Evolutionary conservation across 1,140 invertebrate genomes (phyloP).

Genomic region (Heterodera schachtii): DNA sequence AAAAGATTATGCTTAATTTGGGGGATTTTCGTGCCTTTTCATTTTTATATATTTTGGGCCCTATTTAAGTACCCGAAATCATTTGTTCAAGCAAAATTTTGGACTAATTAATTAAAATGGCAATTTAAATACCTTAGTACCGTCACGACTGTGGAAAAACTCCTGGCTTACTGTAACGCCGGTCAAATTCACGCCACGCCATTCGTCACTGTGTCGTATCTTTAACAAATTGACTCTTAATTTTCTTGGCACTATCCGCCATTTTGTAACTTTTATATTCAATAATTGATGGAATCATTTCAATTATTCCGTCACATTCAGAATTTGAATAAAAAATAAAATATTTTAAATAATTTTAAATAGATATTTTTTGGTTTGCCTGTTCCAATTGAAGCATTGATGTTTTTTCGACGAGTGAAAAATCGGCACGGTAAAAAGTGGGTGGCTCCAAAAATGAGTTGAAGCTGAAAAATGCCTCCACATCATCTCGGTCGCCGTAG

Average conservation of each 20-base stretch:
- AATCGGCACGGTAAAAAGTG: slow-evolving; percentile 85
- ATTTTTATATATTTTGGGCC: too few relatives aligned
- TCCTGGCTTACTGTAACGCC: slow-evolving; percentile 84
- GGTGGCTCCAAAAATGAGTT: slow-evolving; percentile 89
- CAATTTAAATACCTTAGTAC: slow-evolving; percentile 73
- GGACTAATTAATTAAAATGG: not conserved
- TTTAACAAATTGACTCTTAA: not conserved
- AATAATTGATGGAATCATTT: too few relatives aligned
- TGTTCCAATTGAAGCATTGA: slow-evolving; percentile 66
- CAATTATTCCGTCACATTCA: too few relatives aligned
- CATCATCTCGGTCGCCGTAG: slow-evolving; percentile 81
- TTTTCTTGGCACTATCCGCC: too few relatives aligned
- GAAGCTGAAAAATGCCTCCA: slow-evolving; percentile 90
- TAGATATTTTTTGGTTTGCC: slow-evolving; percentile 44
- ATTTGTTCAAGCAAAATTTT: too few relatives aligned
- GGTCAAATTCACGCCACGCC: slow-evolving; percentile 80
- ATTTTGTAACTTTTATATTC: too few relatives aligned
- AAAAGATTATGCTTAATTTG: too few relatives aligned
- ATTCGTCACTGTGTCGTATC: slow-evolving; percentile 70
- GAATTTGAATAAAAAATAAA: too few relatives aligned
- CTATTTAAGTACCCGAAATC: too few relatives aligned
- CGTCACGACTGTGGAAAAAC: slow-evolving; percentile 91
- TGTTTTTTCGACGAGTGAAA: slow-evolving; percentile 74
- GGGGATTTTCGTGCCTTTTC: too few relatives aligned
- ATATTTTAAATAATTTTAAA: not conserved